A percentile compares a stretch with the other conserved stretches of the same genome.
phyloP scores from a whole-genome alignment of 2,888 invertebrate species.

The Monochamus alternatus region DNA sequence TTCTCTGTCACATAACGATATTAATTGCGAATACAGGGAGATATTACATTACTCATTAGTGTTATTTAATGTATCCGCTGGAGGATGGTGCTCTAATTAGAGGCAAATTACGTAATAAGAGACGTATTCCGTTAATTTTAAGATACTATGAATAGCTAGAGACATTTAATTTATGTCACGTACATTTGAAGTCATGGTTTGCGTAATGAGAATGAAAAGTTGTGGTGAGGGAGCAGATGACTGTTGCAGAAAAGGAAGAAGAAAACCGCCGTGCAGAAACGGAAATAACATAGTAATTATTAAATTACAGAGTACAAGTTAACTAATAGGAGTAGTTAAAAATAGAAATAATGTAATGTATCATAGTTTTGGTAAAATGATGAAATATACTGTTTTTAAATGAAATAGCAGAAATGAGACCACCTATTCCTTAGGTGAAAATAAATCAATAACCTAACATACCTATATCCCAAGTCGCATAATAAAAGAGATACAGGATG shows the following conservation, averaged over 20 bases:
- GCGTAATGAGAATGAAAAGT: constrained; percentile 9
- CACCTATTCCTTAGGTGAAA: no score
- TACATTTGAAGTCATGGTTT: constrained; percentile 5
- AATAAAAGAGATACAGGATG: no score
- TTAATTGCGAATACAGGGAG: constrained; percentile 2
- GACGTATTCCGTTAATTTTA: constrained; percentile 9
- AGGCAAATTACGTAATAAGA: constrained; percentile 8
- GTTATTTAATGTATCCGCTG: constrained; percentile 3
- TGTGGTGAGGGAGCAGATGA: neutral
- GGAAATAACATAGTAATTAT: no score
- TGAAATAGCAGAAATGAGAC: no score
- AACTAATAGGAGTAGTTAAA: no score
- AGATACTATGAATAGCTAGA: constrained; percentile 13
- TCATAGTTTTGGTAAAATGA: no score
- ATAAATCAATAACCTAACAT: no score
- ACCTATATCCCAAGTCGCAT: no score
- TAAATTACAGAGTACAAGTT: no score
- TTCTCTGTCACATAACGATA: neutral
- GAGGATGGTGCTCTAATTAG: constrained; percentile 2
- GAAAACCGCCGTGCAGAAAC: neutral
- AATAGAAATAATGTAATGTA: no score
- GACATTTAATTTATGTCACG: constrained; percentile 13
- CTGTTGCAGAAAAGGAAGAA: neutral
- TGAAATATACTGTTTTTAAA: no score
- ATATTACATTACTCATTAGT: constrained; percentile 7